Evolutionary conservation across 2,888 invertebrate species (phyloP).

Genomic region (Dynastes grantii): DNA sequence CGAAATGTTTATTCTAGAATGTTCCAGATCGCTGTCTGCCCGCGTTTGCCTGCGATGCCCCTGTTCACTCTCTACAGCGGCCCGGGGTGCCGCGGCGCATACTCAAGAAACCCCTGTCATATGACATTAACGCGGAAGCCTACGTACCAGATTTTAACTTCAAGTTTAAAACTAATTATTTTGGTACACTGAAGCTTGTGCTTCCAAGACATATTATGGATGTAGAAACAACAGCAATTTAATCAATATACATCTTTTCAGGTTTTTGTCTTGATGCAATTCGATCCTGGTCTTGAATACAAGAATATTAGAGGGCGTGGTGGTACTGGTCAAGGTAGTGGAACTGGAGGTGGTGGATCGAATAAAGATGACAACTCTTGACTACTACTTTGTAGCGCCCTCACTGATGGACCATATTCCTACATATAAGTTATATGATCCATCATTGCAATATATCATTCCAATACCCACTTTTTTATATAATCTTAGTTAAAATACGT

Average conservation of each 20-base stretch:
- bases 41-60: no score
- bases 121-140: no score
- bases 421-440: constrained; percentile 79
- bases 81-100: no score
- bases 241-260: constrained; percentile 64
- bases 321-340: constrained; percentile 72
- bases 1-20: no score
- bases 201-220: no score
- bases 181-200: no score
- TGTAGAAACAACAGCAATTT: no score
- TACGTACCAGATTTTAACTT: no score
- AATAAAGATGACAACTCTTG: constrained; percentile 97
- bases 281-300: constrained; percentile 98
- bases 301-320: constrained; percentile 84
- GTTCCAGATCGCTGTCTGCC: no score
- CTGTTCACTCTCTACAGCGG: no score
- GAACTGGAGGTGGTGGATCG: constrained; percentile 77
- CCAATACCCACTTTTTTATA: constrained; percentile 55
- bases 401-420: constrained; percentile 97
- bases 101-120: no score
- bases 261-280: constrained; percentile 99
- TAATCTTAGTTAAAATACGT: constrained; percentile 12
- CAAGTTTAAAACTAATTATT: no score
- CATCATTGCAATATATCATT: constrained; percentile 56
- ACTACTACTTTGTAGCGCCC: constrained; percentile 99